A percentile compares a stretch with the other conserved stretches of the same genome.
phyloP scores from a whole-genome alignment of 2,888 invertebrate genomes.

The Agrochola macilenta region DNA sequence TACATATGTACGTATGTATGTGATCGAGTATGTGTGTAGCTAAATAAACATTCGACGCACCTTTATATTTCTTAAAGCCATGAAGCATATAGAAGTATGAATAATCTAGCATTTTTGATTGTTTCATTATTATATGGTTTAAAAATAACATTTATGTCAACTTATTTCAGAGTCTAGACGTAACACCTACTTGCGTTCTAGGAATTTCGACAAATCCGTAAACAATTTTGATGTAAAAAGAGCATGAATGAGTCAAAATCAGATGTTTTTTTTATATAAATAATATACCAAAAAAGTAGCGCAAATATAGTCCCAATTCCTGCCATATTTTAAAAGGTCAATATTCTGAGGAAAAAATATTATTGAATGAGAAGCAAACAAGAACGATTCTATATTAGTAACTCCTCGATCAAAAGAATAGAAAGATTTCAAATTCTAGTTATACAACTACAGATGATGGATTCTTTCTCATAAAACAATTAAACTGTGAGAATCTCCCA shows the following conservation, averaged over 20 bases:
- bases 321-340: slow-evolving; percentile 16
- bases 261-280: neutral
- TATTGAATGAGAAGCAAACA: neutral
- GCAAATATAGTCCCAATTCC: slow-evolving; percentile 15
- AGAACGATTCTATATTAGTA: neutral
- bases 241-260: slow-evolving; percentile 31
- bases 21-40: slow-evolving; percentile 4
- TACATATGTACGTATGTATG: slow-evolving; percentile 8
- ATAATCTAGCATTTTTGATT: slow-evolving; percentile 29
- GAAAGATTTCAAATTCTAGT: neutral
- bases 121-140: slow-evolving; percentile 13
- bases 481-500: too few relatives aligned
- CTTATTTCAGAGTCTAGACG: slow-evolving; percentile 22
- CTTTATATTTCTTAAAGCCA: slow-evolving; percentile 28
- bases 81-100: slow-evolving; percentile 20
- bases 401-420: slow-evolving; percentile 3
- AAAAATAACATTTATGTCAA: slow-evolving; percentile 37
- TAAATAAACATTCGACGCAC: slow-evolving; percentile 39
- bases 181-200: slow-evolving; percentile 37
- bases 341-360: neutral
- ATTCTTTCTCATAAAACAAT: slow-evolving; percentile 22
- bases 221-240: slow-evolving; percentile 30
- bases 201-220: slow-evolving; percentile 32
- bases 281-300: neutral
- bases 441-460: slow-evolving; percentile 8